Conservation (phyloP, 2,888 invertebrate genomes). For the Eubasilissa splendida region DNA sequence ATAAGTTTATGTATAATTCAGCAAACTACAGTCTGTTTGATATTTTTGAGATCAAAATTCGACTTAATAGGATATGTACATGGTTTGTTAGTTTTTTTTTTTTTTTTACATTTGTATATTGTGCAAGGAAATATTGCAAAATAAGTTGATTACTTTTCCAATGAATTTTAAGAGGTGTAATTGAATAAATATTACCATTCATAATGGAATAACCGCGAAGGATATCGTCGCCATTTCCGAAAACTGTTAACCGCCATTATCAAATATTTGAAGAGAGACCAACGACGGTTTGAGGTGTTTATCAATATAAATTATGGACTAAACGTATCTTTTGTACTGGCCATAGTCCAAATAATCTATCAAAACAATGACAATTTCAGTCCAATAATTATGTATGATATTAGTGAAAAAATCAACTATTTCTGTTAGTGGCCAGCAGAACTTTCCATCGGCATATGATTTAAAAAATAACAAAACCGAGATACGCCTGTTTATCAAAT, state of each 20-base stretch:
- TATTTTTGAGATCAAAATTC: neutral
- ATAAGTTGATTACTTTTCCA: constrained; percentile 1
- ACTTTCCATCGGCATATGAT: too few species aligned
- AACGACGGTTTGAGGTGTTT: constrained; percentile 12
- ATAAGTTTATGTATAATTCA: too few species aligned
- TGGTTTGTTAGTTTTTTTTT: too few species aligned
- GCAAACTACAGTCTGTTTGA: neutral
- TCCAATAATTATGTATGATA: neutral
- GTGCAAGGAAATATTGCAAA: neutral
- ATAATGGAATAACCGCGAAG: constrained; percentile 33
- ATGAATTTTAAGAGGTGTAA: constrained; percentile 7
- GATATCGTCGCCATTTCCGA: constrained; percentile 39
- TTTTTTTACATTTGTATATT: too few species aligned
- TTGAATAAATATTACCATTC: constrained; percentile 14
- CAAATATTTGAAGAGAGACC: constrained; percentile 24
- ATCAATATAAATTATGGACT: constrained; percentile 13
- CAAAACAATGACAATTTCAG: too few species aligned
- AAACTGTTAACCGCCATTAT: constrained; percentile 26
- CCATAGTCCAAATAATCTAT: too few species aligned
- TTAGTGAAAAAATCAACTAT: too few species aligned
- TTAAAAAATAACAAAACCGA: too few species aligned
- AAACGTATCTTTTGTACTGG: neutral
- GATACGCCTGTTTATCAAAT: too few species aligned
- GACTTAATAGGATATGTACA: too few species aligned
- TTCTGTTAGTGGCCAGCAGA: too few species aligned